Percentiles rank a stretch among this genome's conserved stretches.
These are phyloP conservation scores for Thamnaconus septentrionalis DNA, from an alignment of 2,113 vertebrate genomes.

Conservation along the genomic window DNA sequence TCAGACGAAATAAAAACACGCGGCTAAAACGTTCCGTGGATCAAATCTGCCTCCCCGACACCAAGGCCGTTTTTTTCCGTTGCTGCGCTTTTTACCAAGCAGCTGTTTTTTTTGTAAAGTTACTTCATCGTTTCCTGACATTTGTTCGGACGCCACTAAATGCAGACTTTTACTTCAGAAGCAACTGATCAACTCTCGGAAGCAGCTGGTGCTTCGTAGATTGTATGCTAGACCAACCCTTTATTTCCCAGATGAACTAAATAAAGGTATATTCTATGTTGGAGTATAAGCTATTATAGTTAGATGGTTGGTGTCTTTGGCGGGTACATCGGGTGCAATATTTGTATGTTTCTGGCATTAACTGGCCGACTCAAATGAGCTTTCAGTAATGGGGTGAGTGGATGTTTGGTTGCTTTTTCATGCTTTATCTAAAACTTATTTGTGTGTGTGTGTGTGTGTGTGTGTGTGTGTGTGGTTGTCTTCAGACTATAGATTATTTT, in stretches of 20 bases:
- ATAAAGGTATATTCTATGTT: conserved; percentile 74
- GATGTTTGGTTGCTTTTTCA: conserved; percentile 44
- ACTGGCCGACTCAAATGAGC: conserved; percentile 48
- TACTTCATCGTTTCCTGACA: conserved; percentile 28
- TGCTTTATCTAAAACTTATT: conserved; percentile 40
- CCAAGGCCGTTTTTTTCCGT: conserved; percentile 41
- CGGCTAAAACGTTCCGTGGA: conserved; percentile 51
- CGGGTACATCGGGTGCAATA: conserved; percentile 78
- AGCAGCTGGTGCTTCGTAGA: conserved; percentile 43
- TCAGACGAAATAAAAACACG: conserved; percentile 28
- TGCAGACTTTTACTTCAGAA: conserved; percentile 51
- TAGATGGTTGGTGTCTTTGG: conserved; percentile 70
- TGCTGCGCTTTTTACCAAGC: conserved; percentile 39
- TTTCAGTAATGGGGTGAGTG: conserved; percentile 54
- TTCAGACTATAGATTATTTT: conserved; percentile 52
- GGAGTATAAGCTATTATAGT: conserved; percentile 64
- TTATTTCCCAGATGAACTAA: conserved; percentile 63
- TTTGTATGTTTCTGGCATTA: conserved; percentile 62
- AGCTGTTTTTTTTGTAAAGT: conserved; percentile 46
- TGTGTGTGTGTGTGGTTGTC: conserved; percentile 48
- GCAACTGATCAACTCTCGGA: conserved; percentile 41
- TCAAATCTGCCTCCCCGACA: conserved; percentile 41
- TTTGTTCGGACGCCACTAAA: conserved; percentile 31
- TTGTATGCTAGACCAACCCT: conserved; percentile 58
- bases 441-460: too few relatives aligned